Evolutionary conservation across 2,797 vertebrate genomes (phyloP), one percentile per base, ranked within the genome.

Genomic region (Poliocrania exsul): DNA sequence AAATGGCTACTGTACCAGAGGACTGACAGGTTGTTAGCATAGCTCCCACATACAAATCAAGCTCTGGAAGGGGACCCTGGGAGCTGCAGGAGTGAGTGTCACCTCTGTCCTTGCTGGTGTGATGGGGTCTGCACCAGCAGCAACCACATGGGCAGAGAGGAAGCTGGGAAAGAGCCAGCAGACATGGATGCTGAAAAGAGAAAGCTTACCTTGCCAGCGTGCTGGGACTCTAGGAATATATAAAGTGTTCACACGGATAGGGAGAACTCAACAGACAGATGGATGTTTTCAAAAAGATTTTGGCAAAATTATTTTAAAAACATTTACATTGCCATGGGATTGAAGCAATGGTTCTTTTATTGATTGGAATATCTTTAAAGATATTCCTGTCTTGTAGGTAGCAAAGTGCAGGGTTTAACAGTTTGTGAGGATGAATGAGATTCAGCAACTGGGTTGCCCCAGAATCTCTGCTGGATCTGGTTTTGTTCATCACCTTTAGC

Each of bases 101-200:
- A 69, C 50, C 71, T 61, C 62, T 1, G 2, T 70, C 47, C 79
- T n/a, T 67, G 62, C 38, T 37, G 44, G 16, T 14, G 2, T 31
- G 42, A 19, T 24, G 2, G 2, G 18, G 9, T 46, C 70, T 58
- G 61, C n/a, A 40, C 10, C 46, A 66, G 51, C 61, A 57, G 38
- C 0, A 13, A 66, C 42, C 37, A 44, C 35, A 1, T 1, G 28
- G 42, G 16, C 72, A n/a, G 37, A 6, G 5, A 38, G 26, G 20
- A 5, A 5, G 16, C 54, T 53, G 50, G 56, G 64, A 35, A 56
- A 21, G 38, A 29, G 29, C 31, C 81, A 81, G 53, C 17, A 42
- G 35, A 13, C 8, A 1, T 0, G 4, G 37, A 24, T 69, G 18
- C 16, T 1, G 2, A 16, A 17, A 50, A 47, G 18, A 35, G 40